A percentile compares a stretch with the other conserved stretches of the same genome.
phyloP scores from a whole-genome alignment of 2,797 vertebrate genomes.

The Squalus acanthias region DNA sequence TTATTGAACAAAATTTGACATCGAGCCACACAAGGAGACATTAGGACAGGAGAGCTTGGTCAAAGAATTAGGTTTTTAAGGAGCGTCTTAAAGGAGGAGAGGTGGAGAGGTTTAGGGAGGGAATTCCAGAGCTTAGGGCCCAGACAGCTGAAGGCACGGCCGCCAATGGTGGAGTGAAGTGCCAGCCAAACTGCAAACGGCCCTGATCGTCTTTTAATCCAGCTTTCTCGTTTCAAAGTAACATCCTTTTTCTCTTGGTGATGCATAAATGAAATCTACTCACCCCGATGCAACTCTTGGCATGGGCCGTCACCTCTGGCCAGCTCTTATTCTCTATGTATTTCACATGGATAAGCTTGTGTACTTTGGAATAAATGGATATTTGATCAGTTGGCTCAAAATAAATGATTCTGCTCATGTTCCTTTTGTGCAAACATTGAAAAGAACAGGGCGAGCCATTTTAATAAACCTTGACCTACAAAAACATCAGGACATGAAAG shows the following conservation, averaged over 20 bases:
- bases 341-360: background rate
- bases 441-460: background rate
- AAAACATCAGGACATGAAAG: background rate
- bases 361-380: background rate
- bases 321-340: background rate
- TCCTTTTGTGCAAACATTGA: background rate
- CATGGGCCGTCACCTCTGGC: background rate
- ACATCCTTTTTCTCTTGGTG: background rate
- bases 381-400: conserved; percentile 30
- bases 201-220: background rate
- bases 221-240: background rate
- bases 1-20: background rate
- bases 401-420: background rate
- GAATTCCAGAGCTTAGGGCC: background rate
- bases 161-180: background rate
- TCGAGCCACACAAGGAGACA: background rate
- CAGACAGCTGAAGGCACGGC: too few relatives aligned
- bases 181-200: background rate
- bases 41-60: too few relatives aligned
- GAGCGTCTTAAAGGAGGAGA: background rate
- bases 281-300: background rate
- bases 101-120: background rate
- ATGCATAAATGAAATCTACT: background rate
- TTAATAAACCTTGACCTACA: background rate
- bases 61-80: background rate